Conservation (phyloP, 1,140 invertebrate genomes). For the Drosophila ironensis region DNA sequence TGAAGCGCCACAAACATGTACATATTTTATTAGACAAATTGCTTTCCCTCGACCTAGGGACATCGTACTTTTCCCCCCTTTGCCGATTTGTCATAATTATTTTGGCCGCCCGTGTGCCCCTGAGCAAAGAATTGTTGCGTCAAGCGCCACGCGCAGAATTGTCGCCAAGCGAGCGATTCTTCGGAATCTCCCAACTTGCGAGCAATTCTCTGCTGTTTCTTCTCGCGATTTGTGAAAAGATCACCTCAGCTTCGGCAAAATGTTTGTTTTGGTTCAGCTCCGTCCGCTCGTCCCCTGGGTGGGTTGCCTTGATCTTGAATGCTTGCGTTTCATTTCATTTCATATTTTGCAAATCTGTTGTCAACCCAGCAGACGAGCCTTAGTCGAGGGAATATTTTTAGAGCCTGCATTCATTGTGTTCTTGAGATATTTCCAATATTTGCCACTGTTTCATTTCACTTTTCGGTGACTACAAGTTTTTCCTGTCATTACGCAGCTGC, state of each 20-base stretch:
- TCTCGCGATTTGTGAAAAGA: too few relatives aligned
- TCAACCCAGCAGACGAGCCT: constrained; percentile 51
- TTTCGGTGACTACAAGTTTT: background rate
- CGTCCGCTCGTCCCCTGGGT: background rate
- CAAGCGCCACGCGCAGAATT: constrained; percentile 51
- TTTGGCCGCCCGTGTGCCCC: constrained; percentile 6
- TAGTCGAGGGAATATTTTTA: constrained; percentile 62
- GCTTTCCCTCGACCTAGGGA: constrained; percentile 6
- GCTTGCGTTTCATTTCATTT: constrained; percentile 40
- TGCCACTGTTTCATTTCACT: background rate
- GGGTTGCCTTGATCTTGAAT: constrained; percentile 72
- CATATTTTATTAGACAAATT: constrained; percentile 53
- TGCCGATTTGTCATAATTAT: constrained; percentile 34
- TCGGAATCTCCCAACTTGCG: constrained; percentile 24
- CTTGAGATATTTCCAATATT: constrained; percentile 21
- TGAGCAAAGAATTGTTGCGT: constrained; percentile 10
- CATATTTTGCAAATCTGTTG: constrained; percentile 57
- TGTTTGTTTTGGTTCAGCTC: constrained; percentile 64
- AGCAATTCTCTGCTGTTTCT: background rate
- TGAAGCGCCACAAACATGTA: constrained; percentile 18
- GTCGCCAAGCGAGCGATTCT: constrained; percentile 28
- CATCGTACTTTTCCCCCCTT: background rate
- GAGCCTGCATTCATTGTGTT: constrained; percentile 46
- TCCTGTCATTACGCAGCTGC: constrained; percentile 1
- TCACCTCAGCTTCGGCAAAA: constrained; percentile 33